Evolutionary conservation across 2,113 vertebrate species (phyloP).

Genomic region (Bos indicus): DNA sequence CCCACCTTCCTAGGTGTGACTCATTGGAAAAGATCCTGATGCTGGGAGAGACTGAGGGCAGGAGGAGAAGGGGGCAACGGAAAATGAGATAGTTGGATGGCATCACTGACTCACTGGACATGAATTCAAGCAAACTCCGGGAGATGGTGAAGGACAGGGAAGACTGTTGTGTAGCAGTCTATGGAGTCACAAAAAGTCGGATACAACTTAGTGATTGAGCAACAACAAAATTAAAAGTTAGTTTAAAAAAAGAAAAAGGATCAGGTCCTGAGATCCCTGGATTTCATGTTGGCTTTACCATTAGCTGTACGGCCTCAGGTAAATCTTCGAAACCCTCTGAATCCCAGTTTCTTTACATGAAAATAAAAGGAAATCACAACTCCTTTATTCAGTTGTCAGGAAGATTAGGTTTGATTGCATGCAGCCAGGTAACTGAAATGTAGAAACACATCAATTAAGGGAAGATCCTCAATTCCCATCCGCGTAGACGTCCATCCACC

Average conservation of each 20-base stretch:
- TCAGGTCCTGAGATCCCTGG: background rate
- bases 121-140: background rate
- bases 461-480: background rate
- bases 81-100: background rate
- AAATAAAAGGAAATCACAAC: background rate
- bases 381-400: background rate
- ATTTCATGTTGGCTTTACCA: background rate
- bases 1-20: background rate
- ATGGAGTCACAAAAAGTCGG: accelerated
- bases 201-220: background rate
- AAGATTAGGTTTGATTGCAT: background rate
- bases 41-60: background rate
- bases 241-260: background rate
- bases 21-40: background rate
- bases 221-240: background rate
- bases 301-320: background rate
- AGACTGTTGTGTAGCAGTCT: background rate
- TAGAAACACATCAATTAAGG: background rate
- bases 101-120: background rate
- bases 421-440: background rate
- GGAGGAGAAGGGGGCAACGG: background rate
- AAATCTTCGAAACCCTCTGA: background rate
- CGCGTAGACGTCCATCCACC: accelerated
- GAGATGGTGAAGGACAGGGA: background rate
- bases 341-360: background rate